phyloP scores from a whole-genome alignment of 2,797 vertebrate genomes.

The Onychomys arenicola region DNA sequence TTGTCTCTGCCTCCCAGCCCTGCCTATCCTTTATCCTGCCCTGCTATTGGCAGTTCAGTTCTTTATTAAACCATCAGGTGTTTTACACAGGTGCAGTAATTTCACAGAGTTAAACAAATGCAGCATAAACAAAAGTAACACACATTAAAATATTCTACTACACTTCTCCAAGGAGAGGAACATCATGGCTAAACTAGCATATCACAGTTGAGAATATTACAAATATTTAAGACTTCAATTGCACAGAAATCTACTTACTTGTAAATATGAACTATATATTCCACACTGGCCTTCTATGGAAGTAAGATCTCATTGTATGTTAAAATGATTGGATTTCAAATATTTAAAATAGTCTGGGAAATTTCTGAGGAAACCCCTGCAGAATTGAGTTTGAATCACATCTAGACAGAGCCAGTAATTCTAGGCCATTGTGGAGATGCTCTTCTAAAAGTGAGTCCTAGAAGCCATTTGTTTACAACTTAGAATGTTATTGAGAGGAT shows the following conservation, averaged over 20 bases:
- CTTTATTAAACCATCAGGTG: too few species aligned
- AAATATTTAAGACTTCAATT: slow-evolving; percentile 62
- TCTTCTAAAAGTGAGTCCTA: neutral
- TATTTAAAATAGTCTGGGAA: slow-evolving; percentile 10
- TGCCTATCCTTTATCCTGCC: too few species aligned
- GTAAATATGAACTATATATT: slow-evolving; percentile 55
- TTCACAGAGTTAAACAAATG: too few species aligned
- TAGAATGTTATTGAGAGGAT: neutral
- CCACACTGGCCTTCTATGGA: neutral
- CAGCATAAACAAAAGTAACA: too few species aligned
- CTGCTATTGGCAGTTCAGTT: too few species aligned
- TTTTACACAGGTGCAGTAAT: too few species aligned
- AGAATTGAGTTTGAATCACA: neutral
- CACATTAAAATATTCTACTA: too few species aligned
- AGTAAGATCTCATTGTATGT: slow-evolving; percentile 53
- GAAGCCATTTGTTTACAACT: neutral
- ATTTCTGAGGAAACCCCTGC: neutral
- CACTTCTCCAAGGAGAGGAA: neutral
- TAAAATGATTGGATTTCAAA: slow-evolving; percentile 51
- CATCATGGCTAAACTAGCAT: slow-evolving; percentile 52
- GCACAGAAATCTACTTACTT: slow-evolving; percentile 57
- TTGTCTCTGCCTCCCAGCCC: too few species aligned
- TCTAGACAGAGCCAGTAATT: neutral
- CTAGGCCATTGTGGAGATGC: neutral
- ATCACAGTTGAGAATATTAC: slow-evolving; percentile 26